Evolutionary conservation across 2,888 invertebrate genomes (phyloP).

Genomic region (Unio delphinus): DNA sequence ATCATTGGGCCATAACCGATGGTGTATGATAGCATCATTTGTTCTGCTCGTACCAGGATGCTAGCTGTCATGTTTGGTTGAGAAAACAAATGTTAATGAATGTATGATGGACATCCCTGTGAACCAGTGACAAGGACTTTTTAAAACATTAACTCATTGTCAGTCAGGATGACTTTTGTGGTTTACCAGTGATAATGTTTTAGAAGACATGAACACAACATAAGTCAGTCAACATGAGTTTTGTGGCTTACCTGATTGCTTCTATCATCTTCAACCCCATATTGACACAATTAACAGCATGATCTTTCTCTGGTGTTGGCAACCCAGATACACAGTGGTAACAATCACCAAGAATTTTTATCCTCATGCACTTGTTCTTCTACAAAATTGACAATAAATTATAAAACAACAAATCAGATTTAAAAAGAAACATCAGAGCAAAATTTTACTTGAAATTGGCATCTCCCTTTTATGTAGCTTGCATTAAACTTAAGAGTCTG

Average conservation of each 20-base stretch:
- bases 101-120: too few species aligned
- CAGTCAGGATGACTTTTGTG: not conserved
- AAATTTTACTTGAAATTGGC: too few species aligned
- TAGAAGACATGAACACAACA: too few species aligned
- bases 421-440: not conserved
- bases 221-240: too few species aligned
- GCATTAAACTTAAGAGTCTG: too few species aligned
- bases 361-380: conserved; percentile 72
- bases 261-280: conserved; percentile 74
- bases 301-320: conserved; percentile 69
- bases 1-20: too few species aligned
- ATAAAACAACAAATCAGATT: not conserved
- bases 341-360: conserved; percentile 73
- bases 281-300: conserved; percentile 72
- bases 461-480: too few species aligned
- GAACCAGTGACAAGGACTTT: too few species aligned
- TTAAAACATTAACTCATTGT: not conserved
- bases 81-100: too few species aligned
- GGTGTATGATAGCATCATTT: too few species aligned
- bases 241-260: conserved; percentile 67
- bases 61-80: too few species aligned
- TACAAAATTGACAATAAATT: conserved; percentile 36
- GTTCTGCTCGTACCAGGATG: too few species aligned
- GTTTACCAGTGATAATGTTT: not conserved
- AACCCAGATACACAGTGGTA: conserved; percentile 73